Base-by-base conservation (phyloP, 2,797 vertebrate genomes). In the Choloepus didactylus region DNA sequence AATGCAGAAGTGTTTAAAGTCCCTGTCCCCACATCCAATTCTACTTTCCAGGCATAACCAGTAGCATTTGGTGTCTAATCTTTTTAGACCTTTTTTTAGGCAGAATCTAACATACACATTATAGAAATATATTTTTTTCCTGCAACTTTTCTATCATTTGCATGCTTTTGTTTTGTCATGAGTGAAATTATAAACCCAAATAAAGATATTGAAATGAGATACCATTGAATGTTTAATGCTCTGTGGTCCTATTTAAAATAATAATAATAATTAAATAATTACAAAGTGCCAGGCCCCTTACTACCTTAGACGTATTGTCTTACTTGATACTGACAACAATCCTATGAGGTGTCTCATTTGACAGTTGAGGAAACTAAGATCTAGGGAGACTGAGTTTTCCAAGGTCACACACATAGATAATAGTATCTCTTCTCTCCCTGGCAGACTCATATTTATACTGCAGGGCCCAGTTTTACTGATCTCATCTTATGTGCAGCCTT, bases 61-160 rank as follows among this genome's bases (percentile, higher is more conserved):
- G 31, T 80, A 75, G 59, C 49, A n/a, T 77, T 14, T 81, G 29
- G 27, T 93, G 15, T 83, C 89, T 89, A 91, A 79, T 83, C 16
- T 12, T 95, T 93, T 94, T 41, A 85, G 49, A 80, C 10, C 44
- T 75, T 83, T 94, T 93, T 79, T 51, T 93, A n/a, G 60, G 76
- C 59, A 89, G 79, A 94, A 72, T 86, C 35, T 23, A 83, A 84
- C 21, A 66, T 59, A 66, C 0, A 92, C 41, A 59, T 81, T 83
- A 93, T 76, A 85, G 46, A 76, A 44, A 89, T 0, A 18, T 72
- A 49, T 87, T 82, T 88, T 92, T 72, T 56, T 56, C 49, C 51
- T 75, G n/a, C 44, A 89, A 60, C 62, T 86, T 94, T 89, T 81
- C 31, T 38, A 69, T 84, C 21, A 87, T 88, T 88, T 90, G 64